A percentile compares a stretch with the other conserved stretches of the same genome.
phyloP scores from a whole-genome alignment of 2,113 vertebrate species.

The Lophura nycthemera region DNA sequence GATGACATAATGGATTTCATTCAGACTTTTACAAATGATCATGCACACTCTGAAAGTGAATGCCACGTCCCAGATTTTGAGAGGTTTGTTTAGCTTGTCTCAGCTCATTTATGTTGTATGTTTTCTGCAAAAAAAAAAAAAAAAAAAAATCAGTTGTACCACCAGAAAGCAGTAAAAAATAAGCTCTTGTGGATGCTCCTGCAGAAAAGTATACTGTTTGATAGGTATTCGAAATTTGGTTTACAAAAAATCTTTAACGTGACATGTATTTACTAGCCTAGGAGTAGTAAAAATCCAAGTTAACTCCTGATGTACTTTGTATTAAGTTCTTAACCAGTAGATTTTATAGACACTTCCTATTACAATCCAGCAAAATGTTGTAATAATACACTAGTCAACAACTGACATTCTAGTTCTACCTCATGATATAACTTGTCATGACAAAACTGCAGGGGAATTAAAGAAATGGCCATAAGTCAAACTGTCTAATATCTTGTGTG shows the following conservation, averaged over 20 bases:
- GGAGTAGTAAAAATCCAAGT: not conserved
- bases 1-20: not conserved
- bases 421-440: slow-evolving; percentile 36
- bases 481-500: not conserved
- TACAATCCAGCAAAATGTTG: slow-evolving; percentile 27
- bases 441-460: slow-evolving; percentile 15
- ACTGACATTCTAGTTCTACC: slow-evolving; percentile 46
- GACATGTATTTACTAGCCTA: not conserved
- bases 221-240: not conserved
- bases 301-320: not conserved
- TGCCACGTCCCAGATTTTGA: not conserved
- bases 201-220: not conserved
- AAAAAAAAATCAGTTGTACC: not conserved
- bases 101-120: not conserved
- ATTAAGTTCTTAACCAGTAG: not conserved
- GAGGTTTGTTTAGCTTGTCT: not conserved
- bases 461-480: slow-evolving; percentile 40
- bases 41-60: not conserved
- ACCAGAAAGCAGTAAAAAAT: not conserved
- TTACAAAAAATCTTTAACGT: not conserved
- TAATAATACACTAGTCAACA: slow-evolving; percentile 29
- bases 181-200: not conserved
- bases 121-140: not conserved
- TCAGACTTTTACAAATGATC: not conserved
- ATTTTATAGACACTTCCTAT: slow-evolving; percentile 13